These are phyloP conservation scores for Melanotaenia parkinsoni DNA, from an alignment of 2,797 vertebrate genomes.

Conservation along the genomic window DNA sequence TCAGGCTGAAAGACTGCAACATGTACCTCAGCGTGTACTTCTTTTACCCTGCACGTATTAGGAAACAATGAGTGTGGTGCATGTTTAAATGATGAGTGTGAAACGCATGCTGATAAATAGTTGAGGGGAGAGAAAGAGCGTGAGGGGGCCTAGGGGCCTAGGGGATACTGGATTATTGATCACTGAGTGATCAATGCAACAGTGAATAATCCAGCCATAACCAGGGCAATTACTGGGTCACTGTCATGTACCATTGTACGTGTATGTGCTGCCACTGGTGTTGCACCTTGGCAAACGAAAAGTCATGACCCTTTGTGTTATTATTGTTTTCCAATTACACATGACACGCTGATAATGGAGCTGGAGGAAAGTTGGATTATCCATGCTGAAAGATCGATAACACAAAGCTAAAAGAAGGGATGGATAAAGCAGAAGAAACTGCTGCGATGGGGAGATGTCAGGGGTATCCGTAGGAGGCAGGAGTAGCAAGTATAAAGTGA, in stretches of 20 bases:
- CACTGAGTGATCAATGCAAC: slow-evolving; percentile 47
- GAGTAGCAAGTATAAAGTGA: neutral
- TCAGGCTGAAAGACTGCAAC: too few relatives aligned
- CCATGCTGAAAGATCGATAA: neutral
- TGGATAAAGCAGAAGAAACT: neutral
- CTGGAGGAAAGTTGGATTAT: neutral
- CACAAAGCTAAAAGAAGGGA: neutral
- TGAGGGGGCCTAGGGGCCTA: slow-evolving; percentile 13
- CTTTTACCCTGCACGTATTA: neutral
- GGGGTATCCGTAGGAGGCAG: slow-evolving; percentile 4
- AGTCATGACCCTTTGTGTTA: slow-evolving; percentile 31
- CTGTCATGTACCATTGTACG: slow-evolving; percentile 1
- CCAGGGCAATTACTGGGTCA: slow-evolving; percentile 51
- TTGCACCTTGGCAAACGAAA: slow-evolving; percentile 26
- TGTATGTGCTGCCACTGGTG: slow-evolving; percentile 10
- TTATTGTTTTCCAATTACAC: slow-evolving; percentile 35
- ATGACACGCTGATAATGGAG: slow-evolving; percentile 16
- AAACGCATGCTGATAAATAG: slow-evolving; percentile 39
- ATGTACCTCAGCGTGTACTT: too few relatives aligned
- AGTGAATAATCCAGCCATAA: slow-evolving; percentile 50
- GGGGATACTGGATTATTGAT: slow-evolving; percentile 45
- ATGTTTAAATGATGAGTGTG: slow-evolving; percentile 1
- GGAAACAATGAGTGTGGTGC: slow-evolving; percentile 10
- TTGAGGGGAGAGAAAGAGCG: neutral
- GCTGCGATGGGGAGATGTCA: neutral